These are phyloP conservation scores for Ianthella basta DNA, from an alignment of 37 sponge, comb jelly and placozoan genomes.

Conservation along the genomic window DNA sequence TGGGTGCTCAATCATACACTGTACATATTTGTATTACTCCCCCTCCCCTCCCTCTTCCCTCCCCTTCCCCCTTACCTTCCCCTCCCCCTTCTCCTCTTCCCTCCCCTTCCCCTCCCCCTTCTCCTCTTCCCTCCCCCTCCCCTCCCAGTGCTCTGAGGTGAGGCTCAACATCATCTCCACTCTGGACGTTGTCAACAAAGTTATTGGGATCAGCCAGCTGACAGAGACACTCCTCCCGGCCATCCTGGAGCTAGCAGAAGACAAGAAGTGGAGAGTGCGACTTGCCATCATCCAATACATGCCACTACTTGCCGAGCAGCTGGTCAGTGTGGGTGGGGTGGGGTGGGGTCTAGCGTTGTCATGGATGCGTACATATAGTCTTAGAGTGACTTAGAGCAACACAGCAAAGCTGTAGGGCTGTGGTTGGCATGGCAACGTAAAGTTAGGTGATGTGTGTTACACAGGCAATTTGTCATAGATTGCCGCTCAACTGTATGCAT, in stretches of 20 bases:
- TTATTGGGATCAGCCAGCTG: constrained; percentile 94
- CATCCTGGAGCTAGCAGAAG: constrained; percentile 96
- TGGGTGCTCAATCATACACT: too few species aligned
- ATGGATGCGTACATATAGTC: too few species aligned
- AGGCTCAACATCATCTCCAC: constrained; percentile 97
- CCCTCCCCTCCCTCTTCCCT: too few species aligned
- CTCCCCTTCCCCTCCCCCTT: not conserved
- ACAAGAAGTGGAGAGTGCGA: constrained; percentile 95
- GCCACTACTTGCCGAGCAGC: constrained; percentile 96
- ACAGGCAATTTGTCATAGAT: too few species aligned
- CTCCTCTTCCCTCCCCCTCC: not conserved
- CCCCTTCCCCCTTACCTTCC: not conserved
- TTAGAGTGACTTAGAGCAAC: too few species aligned
- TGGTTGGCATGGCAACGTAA: not conserved
- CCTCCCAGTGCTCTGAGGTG: constrained; percentile 88
- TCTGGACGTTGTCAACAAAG: constrained; percentile 93
- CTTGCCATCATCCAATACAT: constrained; percentile 98
- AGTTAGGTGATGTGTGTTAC: too few species aligned
- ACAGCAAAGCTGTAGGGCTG: not conserved
- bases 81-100: not conserved
- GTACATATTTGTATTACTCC: too few species aligned
- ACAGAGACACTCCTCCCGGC: constrained; percentile 94
- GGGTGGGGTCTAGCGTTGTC: not conserved
- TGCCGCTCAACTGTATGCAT: too few species aligned
- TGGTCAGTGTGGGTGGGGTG: constrained; percentile 55